Evolutionary conservation across 2,113 vertebrate genomes (phyloP).

Genomic region (Ciconia boyciana): DNA sequence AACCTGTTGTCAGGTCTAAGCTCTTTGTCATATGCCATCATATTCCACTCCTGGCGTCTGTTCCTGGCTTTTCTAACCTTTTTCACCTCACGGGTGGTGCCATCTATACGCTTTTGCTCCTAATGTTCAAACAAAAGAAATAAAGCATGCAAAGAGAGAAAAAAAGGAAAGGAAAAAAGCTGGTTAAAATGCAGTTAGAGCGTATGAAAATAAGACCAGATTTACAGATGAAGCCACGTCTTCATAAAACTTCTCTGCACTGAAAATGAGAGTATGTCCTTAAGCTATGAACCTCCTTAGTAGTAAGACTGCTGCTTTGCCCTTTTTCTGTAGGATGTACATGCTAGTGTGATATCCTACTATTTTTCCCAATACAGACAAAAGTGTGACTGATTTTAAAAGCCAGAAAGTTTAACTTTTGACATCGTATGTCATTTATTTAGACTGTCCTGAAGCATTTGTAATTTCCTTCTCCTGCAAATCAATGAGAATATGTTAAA

Average conservation of each 20-base stretch:
- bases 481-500: neutral
- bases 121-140: constrained; percentile 74
- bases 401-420: neutral
- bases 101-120: constrained; percentile 96
- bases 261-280: neutral
- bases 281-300: neutral
- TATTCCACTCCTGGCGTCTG: constrained; percentile 98
- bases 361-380: neutral
- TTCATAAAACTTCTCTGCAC: neutral
- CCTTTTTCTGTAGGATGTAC: neutral
- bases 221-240: constrained; percentile 16
- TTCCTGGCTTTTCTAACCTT: constrained; percentile 98
- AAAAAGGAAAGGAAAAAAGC: constrained; percentile 69
- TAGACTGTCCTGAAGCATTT: neutral
- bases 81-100: constrained; percentile 97
- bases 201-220: constrained; percentile 47
- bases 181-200: constrained; percentile 72
- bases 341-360: neutral
- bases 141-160: constrained; percentile 72
- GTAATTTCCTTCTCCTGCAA: neutral
- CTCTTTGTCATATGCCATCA: constrained; percentile 99
- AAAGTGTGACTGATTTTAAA: neutral
- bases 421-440: neutral
- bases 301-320: neutral
- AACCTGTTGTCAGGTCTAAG: constrained; percentile 95